Base-by-base conservation (phyloP, 2,113 vertebrate genomes). In the Centropus bengalensis region DNA sequence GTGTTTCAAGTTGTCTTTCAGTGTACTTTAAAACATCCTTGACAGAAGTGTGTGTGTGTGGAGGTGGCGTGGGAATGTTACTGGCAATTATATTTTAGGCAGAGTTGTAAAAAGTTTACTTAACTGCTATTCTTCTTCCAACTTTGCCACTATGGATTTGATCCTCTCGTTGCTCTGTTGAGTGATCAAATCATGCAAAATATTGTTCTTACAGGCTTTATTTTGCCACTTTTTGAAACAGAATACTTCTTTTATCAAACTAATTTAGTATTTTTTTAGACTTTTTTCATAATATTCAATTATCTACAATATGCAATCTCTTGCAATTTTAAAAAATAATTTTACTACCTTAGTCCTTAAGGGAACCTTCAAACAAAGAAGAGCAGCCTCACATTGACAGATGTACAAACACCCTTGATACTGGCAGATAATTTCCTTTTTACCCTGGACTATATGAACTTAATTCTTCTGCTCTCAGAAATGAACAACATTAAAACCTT, bases 1-100 rank as follows among this genome's bases (percentile, higher is more conserved):
- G 78, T 96, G 44, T 88, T 96, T 97, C 73, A 93, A 93, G 77
- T 74, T 94, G 85, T 86, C 93, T 97, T 93, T 96, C 82, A 79
- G 75, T 36, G 44, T 33, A 92, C 93, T 96, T 94, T 93, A 97
- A 96, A 96, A 92, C 18, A 95, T 62, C 62, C 68, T 77, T 91
- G 66, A 86, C 70, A 86, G 93, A 92, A 95, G 44, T 78, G 40
- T 51, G 45, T 1, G 0, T n/a, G n/a, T 56, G 68, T 38, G 47
- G 79, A 88, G 79, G 71, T 87, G 62, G 54, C 71, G 40, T 44
- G 42, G 54, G 71, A 93, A 55, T 70, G 84, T 88, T 80, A 42
- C 63, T 36, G 36, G 51, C 82, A 94, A 67, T 71, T 76, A 51
- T 28, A 63, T 85, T 76, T 89, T 89, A 68, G 64, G 47, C 60